A percentile compares a stretch with the other conserved stretches of the same genome.
phyloP scores from a whole-genome alignment of 2,797 vertebrate genomes.

The Acestrorhynchus altus region DNA sequence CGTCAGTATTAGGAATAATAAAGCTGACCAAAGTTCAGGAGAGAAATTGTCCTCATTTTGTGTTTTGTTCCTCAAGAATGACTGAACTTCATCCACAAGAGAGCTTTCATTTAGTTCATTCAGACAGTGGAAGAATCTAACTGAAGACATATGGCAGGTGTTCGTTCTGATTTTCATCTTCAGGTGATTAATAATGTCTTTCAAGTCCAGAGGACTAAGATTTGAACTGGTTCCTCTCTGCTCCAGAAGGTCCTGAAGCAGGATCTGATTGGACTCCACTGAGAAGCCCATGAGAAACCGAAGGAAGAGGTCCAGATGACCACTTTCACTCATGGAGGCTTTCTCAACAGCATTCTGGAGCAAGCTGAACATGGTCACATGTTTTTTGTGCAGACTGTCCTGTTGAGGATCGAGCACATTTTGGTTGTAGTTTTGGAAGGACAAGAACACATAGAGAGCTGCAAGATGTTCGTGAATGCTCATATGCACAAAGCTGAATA shows the following conservation, averaged over 20 bases:
- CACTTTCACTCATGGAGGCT: not conserved
- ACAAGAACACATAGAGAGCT: constrained; percentile 38
- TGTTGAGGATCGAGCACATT: constrained; percentile 13
- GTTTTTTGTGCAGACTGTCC: not conserved
- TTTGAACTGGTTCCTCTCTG: not conserved
- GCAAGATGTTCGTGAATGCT: constrained; percentile 50
- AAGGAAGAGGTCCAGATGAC: constrained; percentile 39
- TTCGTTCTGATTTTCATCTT: not conserved
- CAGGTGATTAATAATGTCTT: not conserved
- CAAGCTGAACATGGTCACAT: constrained; percentile 1
- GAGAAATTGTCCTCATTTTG: not conserved
- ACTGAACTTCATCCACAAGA: constrained; percentile 27
- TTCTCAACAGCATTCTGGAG: constrained; percentile 34
- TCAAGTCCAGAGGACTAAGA: not conserved
- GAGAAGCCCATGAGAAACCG: constrained; percentile 43
- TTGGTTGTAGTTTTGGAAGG: constrained; percentile 1
- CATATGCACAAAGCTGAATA: constrained; percentile 49
- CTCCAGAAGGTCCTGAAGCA: constrained; percentile 11
- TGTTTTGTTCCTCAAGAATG: not conserved
- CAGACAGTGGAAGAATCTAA: constrained; percentile 38
- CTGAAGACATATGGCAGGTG: not conserved
- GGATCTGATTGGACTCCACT: constrained; percentile 25
- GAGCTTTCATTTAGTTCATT: constrained; percentile 34
- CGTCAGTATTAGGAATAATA: constrained; percentile 23
- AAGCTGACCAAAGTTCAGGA: constrained; percentile 5